phyloP scores from a whole-genome alignment of 2,888 invertebrate species.

The Girardia tigrina region DNA sequence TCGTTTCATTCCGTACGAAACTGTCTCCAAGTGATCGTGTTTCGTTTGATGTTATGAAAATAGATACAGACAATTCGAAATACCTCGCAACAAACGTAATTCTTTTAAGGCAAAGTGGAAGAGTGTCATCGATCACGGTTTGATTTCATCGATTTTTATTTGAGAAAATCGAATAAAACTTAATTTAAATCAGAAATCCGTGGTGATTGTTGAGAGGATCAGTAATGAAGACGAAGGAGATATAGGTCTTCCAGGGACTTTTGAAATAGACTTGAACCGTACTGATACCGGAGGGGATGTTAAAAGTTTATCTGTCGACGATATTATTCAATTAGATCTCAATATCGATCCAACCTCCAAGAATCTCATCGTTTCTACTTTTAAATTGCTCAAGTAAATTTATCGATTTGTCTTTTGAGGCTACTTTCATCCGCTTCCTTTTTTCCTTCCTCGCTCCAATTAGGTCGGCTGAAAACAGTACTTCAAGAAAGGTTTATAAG shows the following conservation, averaged over 20 bases:
- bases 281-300: neutral
- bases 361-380: neutral
- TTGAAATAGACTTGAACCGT: neutral
- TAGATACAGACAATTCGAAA: neutral
- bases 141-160: neutral
- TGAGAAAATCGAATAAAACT: too few relatives aligned
- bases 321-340: neutral
- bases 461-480: too few relatives aligned
- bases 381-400: neutral
- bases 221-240: neutral
- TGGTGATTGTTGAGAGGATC: neutral
- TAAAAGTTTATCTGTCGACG: neutral
- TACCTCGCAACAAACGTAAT: neutral
- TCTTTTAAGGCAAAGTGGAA: neutral
- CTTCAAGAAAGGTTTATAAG: neutral
- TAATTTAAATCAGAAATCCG: too few relatives aligned
- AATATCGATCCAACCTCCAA: neutral
- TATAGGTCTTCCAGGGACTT: neutral
- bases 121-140: neutral
- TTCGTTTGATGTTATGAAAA: neutral
- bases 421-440: too few relatives aligned
- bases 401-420: too few relatives aligned
- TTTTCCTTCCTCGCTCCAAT: too few relatives aligned
- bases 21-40: slow-evolving; percentile 1
- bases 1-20: slow-evolving; percentile 8